Percentiles rank a stretch among this genome's conserved stretches.
Evolutionary conservation across 2,797 vertebrate genomes (phyloP).

Genomic region (Phoebastria nigripes): DNA sequence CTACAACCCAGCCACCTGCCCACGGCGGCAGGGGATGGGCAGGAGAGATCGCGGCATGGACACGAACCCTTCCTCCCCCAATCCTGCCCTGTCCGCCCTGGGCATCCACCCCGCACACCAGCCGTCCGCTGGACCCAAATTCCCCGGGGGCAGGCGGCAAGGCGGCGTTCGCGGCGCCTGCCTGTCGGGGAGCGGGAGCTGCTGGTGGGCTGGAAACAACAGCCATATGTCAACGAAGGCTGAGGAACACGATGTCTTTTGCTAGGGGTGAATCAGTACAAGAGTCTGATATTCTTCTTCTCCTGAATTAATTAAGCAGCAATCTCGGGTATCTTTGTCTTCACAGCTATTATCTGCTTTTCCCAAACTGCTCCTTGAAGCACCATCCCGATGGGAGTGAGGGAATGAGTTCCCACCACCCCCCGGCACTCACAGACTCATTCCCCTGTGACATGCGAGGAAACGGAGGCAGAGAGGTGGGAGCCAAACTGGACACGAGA

Average conservation of each 20-base stretch:
- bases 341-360: slow-evolving; percentile 38
- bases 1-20: neutral
- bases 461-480: neutral
- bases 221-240: slow-evolving; percentile 38
- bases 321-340: slow-evolving; percentile 37
- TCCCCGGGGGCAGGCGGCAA: neutral
- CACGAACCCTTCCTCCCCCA: neutral
- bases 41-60: accelerated
- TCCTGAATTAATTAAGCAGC: slow-evolving; percentile 53
- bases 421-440: accelerated
- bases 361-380: neutral
- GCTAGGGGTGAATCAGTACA: slow-evolving; percentile 41
- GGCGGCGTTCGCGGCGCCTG: neutral
- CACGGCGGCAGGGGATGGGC: accelerated
- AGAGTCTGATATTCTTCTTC: slow-evolving; percentile 33
- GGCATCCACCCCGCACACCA: neutral
- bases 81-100: neutral
- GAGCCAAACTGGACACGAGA: neutral
- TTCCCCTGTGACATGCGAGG: neutral
- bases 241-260: slow-evolving; percentile 50
- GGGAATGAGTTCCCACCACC: neutral
- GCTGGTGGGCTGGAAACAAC: slow-evolving; percentile 54
- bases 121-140: neutral
- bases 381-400: neutral
- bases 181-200: neutral